Evolutionary conservation across 2,113 vertebrate species (phyloP), one percentile per base, ranked within the genome.

Genomic region (Ochotona curzoniae): DNA sequence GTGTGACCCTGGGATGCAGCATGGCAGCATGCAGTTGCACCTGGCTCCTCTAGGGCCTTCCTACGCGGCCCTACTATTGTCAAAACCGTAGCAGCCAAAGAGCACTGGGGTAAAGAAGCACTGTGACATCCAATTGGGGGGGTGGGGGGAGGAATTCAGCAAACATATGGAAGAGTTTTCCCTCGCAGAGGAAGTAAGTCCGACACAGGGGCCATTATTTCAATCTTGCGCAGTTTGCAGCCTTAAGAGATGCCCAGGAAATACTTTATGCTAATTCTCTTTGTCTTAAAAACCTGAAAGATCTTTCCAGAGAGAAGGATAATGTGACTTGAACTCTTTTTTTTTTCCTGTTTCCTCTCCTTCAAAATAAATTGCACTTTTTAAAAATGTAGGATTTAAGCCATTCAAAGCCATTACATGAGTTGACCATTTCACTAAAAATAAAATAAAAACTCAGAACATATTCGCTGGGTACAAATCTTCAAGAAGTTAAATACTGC

Each of bases 211-310:
- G 91, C 94, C 94, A 98, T 97, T 97, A 95, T 97, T 98, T 97
- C 97, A 97, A 95, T 97, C 98, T 98, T 98, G 95, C 94, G 97
- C 96, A 86, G 92, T 96, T 97, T 95, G 96, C 87, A 96, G 92
- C 54, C 79, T 97, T 97, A 83, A 93, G n/a, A 97, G 85, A 73
- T 97, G 76, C 66, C 85, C 93, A 97, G 96, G 96, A 98, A 98
- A 97, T 97, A 95, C 96, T 97, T 97, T 95, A 94, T 96, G 93
- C 83, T 97, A 97, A 98, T 97, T 97, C 95, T 93, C 64, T 87
- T 95, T 83, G 38, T 84, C 80, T 82, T 86, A 67, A 93, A 91
- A 96, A 97, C 73, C 20, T 97, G 95, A 89, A 87, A 82, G 95
- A 75, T 93, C 92, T 97, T 94, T 89, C 84, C 81, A 94, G 71